Evolutionary conservation across 2,888 invertebrate genomes (phyloP), one percentile per base, ranked within the genome.

Genomic region (Bruchidius siliquastri): DNA sequence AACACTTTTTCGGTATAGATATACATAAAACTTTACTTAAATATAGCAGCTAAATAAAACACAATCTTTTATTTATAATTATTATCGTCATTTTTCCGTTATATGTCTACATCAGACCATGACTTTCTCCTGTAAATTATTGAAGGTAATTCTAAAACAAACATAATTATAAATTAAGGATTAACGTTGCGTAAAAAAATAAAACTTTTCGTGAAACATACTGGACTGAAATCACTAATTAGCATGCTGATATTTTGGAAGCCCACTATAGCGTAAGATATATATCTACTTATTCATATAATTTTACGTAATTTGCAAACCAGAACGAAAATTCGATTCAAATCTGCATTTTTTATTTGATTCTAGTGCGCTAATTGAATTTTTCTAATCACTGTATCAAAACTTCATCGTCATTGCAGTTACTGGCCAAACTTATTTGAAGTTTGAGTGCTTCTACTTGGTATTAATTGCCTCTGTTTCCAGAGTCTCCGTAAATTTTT

Each of bases 81-180:
- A 30, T 30, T 18, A 49, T 49, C 49, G 18, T 49, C 26, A 13
- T 49, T 8, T 49, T 49, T 8, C 49, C 49, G 49, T 49, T 49
- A 4, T 49, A 49, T 49, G 18, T 49, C 49, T 49, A 76, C 76
- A 74, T 72, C 72, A 75, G 76, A 76, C 75, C 76, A 76, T 76
- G 76, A 76, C 49, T 49, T 49, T 49, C 49, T 49, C 49, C 49
- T 49, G 49, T 49, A 49, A 49, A 49, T 49, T 49, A 49, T 49
- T 49, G 18, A 49, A 49, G 49, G 49, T 49, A 49, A 49, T 49
- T 49, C 49, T 49, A 49, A 49, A 49, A 49, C 49, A 49, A 49
- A 49, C 49, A 49, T 49, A 49, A 49, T 49, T 49, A 49, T 49
- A 49, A 49, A 49, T 49, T 49, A 49, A 49, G 49, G 49, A 49